Evolutionary conservation across 2,888 invertebrate genomes (phyloP).

Genomic region (Tetropium fuscum): DNA sequence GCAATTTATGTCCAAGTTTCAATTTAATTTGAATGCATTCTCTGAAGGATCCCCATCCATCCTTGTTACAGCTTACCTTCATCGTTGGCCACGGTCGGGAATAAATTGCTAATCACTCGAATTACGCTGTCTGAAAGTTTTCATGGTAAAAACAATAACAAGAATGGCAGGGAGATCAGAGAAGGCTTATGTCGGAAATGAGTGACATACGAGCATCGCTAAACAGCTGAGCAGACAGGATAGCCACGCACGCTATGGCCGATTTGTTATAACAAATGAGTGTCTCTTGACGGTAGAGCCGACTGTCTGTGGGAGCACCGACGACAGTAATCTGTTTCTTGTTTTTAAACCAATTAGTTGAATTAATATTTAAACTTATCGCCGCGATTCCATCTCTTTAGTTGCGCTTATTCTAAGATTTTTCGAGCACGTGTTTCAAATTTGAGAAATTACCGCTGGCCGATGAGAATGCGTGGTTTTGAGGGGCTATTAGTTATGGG

Average conservation of each 20-base stretch:
- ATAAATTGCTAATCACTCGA: slow-evolving; percentile 3
- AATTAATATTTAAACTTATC: slow-evolving; percentile 65
- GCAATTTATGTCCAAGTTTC: too few species aligned
- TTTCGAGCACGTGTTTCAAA: slow-evolving; percentile 43
- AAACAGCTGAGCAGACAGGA: slow-evolving; percentile 67
- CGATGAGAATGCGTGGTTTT: neutral
- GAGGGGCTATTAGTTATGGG: neutral
- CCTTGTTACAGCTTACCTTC: neutral
- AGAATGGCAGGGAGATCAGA: slow-evolving; percentile 48
- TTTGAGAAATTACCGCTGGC: slow-evolving; percentile 29
- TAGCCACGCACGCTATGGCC: slow-evolving; percentile 65
- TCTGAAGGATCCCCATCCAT: neutral
- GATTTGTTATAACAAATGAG: slow-evolving; percentile 67
- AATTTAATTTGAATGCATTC: neutral
- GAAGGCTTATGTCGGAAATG: slow-evolving; percentile 64
- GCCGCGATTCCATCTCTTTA: slow-evolving; percentile 41
- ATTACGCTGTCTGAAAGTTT: slow-evolving; percentile 14
- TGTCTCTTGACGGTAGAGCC: slow-evolving; percentile 63
- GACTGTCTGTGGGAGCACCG: slow-evolving; percentile 59
- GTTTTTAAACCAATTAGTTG: slow-evolving; percentile 65
- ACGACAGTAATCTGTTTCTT: slow-evolving; percentile 59
- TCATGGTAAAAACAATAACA: slow-evolving; percentile 32
- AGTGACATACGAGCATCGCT: slow-evolving; percentile 67
- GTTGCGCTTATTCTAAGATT: slow-evolving; percentile 37
- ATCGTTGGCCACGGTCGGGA: neutral